Conservation (phyloP, 2,113 vertebrate species). For the Poecile atricapillus region DNA sequence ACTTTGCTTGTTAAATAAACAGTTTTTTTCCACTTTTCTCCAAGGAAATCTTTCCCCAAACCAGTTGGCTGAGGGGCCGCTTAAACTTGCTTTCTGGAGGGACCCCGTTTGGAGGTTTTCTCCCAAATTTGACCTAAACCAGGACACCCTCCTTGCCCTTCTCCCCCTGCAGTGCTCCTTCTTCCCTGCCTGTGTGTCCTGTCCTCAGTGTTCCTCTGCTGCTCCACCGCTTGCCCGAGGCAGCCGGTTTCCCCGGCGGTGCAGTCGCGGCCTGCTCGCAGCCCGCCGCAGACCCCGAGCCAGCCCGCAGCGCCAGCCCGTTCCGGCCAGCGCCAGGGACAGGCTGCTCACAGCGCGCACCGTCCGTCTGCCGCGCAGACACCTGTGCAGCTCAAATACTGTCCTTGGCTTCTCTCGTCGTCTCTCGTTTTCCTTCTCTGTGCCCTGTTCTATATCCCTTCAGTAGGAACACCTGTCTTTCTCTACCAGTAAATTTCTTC, state of each 20-base stretch:
- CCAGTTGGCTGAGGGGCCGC: too few relatives aligned
- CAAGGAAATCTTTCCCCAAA: too few relatives aligned
- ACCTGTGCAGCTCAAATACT: not conserved
- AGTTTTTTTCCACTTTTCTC: too few relatives aligned
- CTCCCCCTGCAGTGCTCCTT: not conserved
- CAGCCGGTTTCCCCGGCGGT: rapidly evolving
- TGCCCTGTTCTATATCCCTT: not conserved
- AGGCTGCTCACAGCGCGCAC: not conserved
- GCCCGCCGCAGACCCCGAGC: too few relatives aligned
- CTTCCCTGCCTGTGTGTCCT: not conserved
- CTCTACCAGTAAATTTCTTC: too few relatives aligned
- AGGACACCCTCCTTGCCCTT: not conserved
- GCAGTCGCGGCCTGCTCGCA: rapidly evolving
- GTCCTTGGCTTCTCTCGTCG: not conserved
- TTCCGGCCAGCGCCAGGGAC: rapidly evolving
- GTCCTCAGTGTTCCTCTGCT: too few relatives aligned
- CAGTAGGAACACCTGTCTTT: too few relatives aligned
- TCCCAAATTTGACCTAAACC: too few relatives aligned
- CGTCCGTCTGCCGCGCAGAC: rapidly evolving
- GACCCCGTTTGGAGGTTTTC: too few relatives aligned
- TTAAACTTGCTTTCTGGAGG: too few relatives aligned
- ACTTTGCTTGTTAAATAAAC: too few relatives aligned
- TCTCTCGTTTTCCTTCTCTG: not conserved
- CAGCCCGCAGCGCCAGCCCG: not conserved
- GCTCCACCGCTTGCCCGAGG: rapidly evolving